These are phyloP conservation scores for Drosophila biarmipes DNA, from an alignment of 1,140 invertebrate species.

Conservation along the genomic window DNA sequence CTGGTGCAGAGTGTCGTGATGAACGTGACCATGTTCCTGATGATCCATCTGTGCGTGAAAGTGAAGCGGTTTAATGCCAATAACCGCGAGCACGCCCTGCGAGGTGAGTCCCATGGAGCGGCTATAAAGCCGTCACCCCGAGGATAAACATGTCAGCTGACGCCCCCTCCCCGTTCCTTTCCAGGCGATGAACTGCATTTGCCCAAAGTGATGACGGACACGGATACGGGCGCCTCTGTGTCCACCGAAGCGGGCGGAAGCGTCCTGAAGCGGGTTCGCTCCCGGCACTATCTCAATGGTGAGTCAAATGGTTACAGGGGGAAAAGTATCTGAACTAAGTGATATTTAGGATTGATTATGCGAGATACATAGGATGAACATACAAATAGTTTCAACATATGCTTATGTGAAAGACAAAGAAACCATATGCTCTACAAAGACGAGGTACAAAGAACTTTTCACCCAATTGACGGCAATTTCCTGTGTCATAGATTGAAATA, in stretches of 20 bases:
- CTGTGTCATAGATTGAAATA: constrained; percentile 22
- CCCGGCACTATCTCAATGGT: constrained; percentile 84
- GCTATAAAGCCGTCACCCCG: neutral
- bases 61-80: constrained; percentile 93
- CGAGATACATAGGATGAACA: too few species aligned
- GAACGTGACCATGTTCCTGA: constrained; percentile 97
- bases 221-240: constrained; percentile 69
- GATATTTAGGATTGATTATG: neutral
- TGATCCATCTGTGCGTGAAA: constrained; percentile 97
- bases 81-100: constrained; percentile 92
- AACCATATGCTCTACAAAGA: neutral
- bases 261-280: constrained; percentile 73
- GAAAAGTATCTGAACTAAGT: neutral
- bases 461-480: constrained; percentile 59
- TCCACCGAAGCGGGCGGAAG: constrained; percentile 65
- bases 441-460: constrained; percentile 20
- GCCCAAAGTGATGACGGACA: constrained; percentile 80
- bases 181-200: constrained; percentile 80
- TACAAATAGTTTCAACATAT: neutral
- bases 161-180: neutral
- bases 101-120: constrained; percentile 87
- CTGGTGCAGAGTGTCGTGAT: constrained; percentile 98
- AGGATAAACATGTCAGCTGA: constrained; percentile 20
- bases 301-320: constrained; percentile 29
- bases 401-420: neutral